Evolutionary conservation across 2,113 vertebrate genomes (phyloP).

Genomic region (Tachysurus vachellii): DNA sequence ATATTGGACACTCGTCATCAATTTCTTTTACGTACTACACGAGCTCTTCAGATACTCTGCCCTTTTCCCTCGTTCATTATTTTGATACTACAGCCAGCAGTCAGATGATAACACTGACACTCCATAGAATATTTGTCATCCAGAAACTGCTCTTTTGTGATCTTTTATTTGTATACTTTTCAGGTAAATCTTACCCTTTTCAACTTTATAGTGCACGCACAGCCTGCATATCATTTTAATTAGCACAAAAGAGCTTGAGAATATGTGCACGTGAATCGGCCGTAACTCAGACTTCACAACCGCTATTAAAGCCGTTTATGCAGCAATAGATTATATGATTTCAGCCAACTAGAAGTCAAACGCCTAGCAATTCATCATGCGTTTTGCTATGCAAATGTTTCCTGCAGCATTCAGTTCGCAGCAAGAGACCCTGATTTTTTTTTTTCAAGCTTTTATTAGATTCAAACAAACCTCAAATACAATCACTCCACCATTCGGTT

Average conservation of each 20-base stretch:
- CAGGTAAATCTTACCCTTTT: not conserved
- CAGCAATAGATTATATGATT: slow-evolving; percentile 30
- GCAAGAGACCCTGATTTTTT: not conserved
- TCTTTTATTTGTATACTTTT: not conserved
- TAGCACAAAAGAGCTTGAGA: not conserved
- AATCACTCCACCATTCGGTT: slow-evolving; percentile 8
- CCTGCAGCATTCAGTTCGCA: not conserved
- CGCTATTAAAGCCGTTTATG: slow-evolving; percentile 8
- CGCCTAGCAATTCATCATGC: not conserved
- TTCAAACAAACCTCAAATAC: slow-evolving; percentile 17
- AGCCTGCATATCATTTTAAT: slow-evolving; percentile 21
- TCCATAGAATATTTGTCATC: not conserved
- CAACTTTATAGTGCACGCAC: not conserved
- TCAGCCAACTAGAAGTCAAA: not conserved
- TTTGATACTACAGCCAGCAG: not conserved
- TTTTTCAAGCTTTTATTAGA: slow-evolving; percentile 21
- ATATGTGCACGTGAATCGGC: not conserved
- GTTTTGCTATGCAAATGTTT: slow-evolving; percentile 30
- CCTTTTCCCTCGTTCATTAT: not conserved
- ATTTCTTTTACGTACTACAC: not conserved
- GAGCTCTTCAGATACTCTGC: not conserved
- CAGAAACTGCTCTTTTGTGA: not conserved
- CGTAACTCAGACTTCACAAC: not conserved
- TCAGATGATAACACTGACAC: not conserved
- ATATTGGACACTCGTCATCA: not conserved